Percentiles rank a stretch among this genome's conserved stretches.
phyloP scores from a whole-genome alignment of 2,797 vertebrate species.

The Spondyliosoma cantharus region DNA sequence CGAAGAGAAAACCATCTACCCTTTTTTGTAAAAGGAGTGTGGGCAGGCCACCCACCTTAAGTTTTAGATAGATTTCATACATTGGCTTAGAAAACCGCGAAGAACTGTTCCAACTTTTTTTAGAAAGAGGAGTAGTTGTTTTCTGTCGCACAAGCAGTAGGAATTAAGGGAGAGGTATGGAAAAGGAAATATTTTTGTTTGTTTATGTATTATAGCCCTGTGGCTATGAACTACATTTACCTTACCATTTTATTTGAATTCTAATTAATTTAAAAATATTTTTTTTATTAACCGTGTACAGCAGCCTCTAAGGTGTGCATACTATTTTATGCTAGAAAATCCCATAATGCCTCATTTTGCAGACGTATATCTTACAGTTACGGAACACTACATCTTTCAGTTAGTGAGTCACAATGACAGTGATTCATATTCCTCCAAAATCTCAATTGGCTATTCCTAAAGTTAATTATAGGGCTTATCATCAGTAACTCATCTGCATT shows the following conservation, averaged over 20 bases:
- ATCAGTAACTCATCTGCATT: not conserved
- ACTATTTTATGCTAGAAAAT: not conserved
- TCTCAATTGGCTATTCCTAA: not conserved
- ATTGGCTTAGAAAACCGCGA: slow-evolving; percentile 49
- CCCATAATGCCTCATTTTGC: not conserved
- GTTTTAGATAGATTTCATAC: slow-evolving; percentile 69
- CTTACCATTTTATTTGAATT: not conserved
- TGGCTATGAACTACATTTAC: not conserved
- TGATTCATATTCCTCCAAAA: slow-evolving; percentile 9
- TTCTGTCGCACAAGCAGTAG: slow-evolving; percentile 26
- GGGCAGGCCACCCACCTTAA: slow-evolving; percentile 71
- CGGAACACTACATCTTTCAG: not conserved
- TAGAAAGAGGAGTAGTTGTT: slow-evolving; percentile 15
- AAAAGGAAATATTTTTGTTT: slow-evolving; percentile 1
- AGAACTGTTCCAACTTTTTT: slow-evolving; percentile 45
- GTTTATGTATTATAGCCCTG: not conserved
- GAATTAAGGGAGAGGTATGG: slow-evolving; percentile 12
- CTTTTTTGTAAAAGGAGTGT: slow-evolving; percentile 63
- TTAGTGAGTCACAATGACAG: slow-evolving; percentile 1
- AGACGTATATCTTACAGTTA: not conserved
- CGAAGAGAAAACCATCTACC: slow-evolving; percentile 71
- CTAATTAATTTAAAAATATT: too few relatives aligned
- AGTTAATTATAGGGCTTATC: not conserved
- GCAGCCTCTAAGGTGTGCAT: not conserved
- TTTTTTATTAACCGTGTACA: too few relatives aligned